Evolutionary conservation across 2,797 vertebrate genomes (phyloP).

Genomic region (Chloroceryle amazona): DNA sequence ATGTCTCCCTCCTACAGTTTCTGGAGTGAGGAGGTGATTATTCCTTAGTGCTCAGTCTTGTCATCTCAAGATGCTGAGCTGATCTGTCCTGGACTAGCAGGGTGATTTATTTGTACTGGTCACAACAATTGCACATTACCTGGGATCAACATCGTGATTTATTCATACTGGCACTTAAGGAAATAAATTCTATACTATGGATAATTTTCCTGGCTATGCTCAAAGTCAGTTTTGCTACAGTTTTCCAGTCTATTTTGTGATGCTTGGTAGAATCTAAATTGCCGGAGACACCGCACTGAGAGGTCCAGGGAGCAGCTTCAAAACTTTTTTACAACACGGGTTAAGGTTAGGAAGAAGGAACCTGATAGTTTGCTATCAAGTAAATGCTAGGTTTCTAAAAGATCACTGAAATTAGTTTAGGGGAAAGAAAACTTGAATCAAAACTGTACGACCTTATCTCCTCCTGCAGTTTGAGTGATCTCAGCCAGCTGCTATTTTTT

Average conservation of each 20-base stretch:
- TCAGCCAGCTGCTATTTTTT: background rate
- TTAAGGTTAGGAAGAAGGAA: background rate
- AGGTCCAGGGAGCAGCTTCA: background rate
- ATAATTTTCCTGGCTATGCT: background rate
- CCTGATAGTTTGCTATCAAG: background rate
- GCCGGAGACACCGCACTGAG: background rate
- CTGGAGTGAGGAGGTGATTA: background rate
- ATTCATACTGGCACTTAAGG: background rate
- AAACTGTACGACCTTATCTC: background rate
- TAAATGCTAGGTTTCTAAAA: background rate
- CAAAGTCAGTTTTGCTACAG: background rate
- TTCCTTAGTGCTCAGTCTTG: background rate
- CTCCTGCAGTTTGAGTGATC: background rate
- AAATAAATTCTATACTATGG: background rate
- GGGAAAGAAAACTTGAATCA: background rate
- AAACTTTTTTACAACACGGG: background rate
- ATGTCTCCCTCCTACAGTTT: background rate
- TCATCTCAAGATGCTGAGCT: background rate
- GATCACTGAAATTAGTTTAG: background rate
- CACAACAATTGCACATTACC: background rate
- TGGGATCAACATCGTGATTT: background rate
- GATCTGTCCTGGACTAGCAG: background rate
- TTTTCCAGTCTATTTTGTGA: background rate
- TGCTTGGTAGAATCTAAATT: background rate
- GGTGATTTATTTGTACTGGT: background rate